Evolutionary conservation across 2,797 vertebrate species (phyloP).

Genomic region (Oreonectes daqikongensis): DNA sequence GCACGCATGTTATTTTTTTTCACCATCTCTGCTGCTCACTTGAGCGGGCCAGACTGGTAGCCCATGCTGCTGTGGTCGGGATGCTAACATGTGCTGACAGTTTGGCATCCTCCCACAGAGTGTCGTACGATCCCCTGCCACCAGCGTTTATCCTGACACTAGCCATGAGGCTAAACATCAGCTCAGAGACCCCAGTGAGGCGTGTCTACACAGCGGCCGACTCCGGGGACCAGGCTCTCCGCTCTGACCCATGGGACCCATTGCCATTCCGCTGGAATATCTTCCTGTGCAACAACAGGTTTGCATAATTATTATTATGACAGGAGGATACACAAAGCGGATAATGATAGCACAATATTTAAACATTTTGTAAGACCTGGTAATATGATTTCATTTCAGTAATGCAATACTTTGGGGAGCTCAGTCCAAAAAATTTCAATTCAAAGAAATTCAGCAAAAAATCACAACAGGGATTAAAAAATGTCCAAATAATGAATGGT

Average conservation of each 20-base stretch:
- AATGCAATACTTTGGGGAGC: no score
- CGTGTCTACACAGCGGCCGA: slow-evolving; percentile 8
- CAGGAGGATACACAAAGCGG: not conserved
- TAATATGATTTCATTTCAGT: no score
- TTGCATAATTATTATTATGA: slow-evolving; percentile 12
- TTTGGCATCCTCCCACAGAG: slow-evolving; percentile 63
- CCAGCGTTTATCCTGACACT: slow-evolving; percentile 66
- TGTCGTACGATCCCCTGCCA: slow-evolving; percentile 56
- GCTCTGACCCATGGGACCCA: not conserved
- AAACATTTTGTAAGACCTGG: no score
- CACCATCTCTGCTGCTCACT: slow-evolving; percentile 38
- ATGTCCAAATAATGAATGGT: no score
- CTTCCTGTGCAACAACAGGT: not conserved
- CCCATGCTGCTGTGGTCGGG: slow-evolving; percentile 45
- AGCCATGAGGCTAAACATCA: slow-evolving; percentile 61
- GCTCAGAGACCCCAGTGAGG: slow-evolving; percentile 47
- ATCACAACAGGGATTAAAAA: no score
- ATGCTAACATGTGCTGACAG: slow-evolving; percentile 54
- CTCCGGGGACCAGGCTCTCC: slow-evolving; percentile 4
- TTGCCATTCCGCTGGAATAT: slow-evolving; percentile 14
- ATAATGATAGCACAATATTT: slow-evolving; percentile 7
- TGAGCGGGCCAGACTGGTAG: slow-evolving; percentile 42
- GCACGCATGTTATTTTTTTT: not conserved
- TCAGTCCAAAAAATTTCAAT: no score
- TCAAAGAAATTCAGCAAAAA: no score